Base-by-base conservation (phyloP, 2,113 vertebrate genomes). In the Antennarius striatus region DNA sequence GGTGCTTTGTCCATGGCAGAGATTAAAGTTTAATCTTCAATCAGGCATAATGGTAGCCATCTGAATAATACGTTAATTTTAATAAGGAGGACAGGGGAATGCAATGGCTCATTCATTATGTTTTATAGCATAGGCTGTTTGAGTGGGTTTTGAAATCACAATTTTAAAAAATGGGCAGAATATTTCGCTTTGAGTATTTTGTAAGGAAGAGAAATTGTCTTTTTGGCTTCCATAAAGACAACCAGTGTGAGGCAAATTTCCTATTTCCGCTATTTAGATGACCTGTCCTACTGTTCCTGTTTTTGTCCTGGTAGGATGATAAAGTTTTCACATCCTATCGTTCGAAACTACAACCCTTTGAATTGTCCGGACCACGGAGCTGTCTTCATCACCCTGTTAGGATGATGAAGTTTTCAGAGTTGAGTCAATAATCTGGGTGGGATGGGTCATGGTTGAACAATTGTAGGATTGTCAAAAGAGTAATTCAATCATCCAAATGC, bases 21-120 rank as follows among this genome's bases (percentile, higher is more conserved):
- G 55, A 81, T 81, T 65, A 3, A 81, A 79, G 53, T 75, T 49
- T 61, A 61, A 75, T 77, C 70, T 72, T 1, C 43, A 53, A 49
- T 53, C 28, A 16, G 56, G 63, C 29, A 6, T 45, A 45, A 53
- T 49, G 16, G 22, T 54, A 51, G 28, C 56, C 65, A 52, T 69
- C 32, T 42, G 43, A 22, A 56, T 46, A 30, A 48, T 61, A 48
- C 12, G 50, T 64, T 56, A 17, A 65, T 71, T 73, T 39, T 56
- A 60, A 81, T 77, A 32, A 63, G 13, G 29, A 50, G 16, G 54
- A 63, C 52, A 4, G 9, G 22, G 39, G 52, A 36, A 65, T 64
- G 36, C 10, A 28, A 32, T 46, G 16, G 14, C 36, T 54, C 28
- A 11, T 4, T 13, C 54, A 10, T 6, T 61, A 51, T 61, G 16